These are phyloP conservation scores for Drosophila kuntzei DNA, from an alignment of 2,888 invertebrate species.

Conservation along the genomic window DNA sequence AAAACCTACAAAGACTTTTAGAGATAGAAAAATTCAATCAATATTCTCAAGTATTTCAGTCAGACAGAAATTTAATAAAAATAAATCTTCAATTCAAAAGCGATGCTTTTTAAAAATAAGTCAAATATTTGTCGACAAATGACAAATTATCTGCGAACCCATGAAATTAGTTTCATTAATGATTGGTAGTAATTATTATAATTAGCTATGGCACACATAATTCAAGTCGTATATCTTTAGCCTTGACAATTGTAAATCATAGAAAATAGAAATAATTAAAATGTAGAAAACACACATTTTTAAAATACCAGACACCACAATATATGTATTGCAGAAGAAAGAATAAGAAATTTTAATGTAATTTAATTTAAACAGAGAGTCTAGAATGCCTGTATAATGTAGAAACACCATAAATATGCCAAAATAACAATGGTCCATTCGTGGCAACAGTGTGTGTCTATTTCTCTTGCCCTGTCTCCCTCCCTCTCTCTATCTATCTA, in stretches of 20 bases:
- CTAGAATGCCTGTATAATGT: constrained; percentile 30
- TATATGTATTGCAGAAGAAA: constrained; percentile 13
- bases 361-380: constrained; percentile 65
- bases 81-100: no score
- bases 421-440: constrained; percentile 67
- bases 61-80: no score
- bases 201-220: neutral
- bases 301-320: constrained; percentile 47
- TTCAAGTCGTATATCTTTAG: constrained; percentile 2
- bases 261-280: constrained; percentile 30
- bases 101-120: neutral
- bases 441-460: neutral
- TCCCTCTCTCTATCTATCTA: neutral
- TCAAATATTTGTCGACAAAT: no score
- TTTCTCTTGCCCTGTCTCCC: no score
- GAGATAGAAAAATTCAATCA: no score
- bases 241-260: constrained; percentile 28
- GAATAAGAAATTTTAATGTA: constrained; percentile 59
- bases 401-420: constrained; percentile 72
- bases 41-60: no score
- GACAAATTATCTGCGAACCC: neutral
- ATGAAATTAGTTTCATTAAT: neutral
- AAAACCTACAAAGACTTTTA: no score
- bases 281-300: constrained; percentile 37
- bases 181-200: constrained; percentile 3